Percentiles rank a stretch among this genome's conserved stretches.
Evolutionary conservation across 2,888 invertebrate species (phyloP).

Genomic region (Cloeon dipterum): DNA sequence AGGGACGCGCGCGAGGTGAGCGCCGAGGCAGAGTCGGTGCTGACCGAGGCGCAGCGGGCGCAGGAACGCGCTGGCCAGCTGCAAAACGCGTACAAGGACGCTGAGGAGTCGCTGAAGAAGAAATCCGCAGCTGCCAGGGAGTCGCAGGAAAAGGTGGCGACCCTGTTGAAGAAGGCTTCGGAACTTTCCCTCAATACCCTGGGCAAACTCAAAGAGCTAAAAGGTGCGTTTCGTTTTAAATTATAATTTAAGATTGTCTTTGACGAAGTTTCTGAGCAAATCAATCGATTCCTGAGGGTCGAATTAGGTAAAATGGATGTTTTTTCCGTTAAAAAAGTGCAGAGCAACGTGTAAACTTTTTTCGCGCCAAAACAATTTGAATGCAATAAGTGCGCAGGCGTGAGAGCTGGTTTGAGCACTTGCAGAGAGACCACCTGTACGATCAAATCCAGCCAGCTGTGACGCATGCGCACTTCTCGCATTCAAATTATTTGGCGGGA

Average conservation of each 20-base stretch:
- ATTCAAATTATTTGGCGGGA: too few species aligned
- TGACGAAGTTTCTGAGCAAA: too few species aligned
- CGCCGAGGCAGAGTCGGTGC: slow-evolving; percentile 48
- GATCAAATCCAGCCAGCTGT: too few species aligned
- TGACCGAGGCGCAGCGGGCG: slow-evolving; percentile 44
- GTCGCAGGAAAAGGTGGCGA: slow-evolving; percentile 56
- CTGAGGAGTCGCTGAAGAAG: slow-evolving; percentile 42
- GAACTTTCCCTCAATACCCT: slow-evolving; percentile 59
- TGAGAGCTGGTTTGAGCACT: too few species aligned
- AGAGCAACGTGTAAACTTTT: too few species aligned
- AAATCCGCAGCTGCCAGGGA: slow-evolving; percentile 52
- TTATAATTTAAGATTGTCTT: neutral
- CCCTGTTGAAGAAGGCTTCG: slow-evolving; percentile 54
- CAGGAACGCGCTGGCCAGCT: slow-evolving; percentile 37
- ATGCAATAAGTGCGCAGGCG: too few species aligned
- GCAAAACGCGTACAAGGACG: slow-evolving; percentile 43
- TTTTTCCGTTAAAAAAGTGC: neutral
- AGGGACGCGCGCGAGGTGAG: slow-evolving; percentile 60
- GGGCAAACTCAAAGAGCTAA: slow-evolving; percentile 44
- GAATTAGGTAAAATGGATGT: too few species aligned
- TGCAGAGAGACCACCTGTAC: too few species aligned
- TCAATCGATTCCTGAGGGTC: too few species aligned
- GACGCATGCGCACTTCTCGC: too few species aligned
- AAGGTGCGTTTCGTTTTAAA: slow-evolving; percentile 20
- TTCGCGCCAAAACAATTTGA: too few species aligned